phyloP scores from a whole-genome alignment of 2,888 invertebrate genomes.

The Zaprionus lineosus region DNA sequence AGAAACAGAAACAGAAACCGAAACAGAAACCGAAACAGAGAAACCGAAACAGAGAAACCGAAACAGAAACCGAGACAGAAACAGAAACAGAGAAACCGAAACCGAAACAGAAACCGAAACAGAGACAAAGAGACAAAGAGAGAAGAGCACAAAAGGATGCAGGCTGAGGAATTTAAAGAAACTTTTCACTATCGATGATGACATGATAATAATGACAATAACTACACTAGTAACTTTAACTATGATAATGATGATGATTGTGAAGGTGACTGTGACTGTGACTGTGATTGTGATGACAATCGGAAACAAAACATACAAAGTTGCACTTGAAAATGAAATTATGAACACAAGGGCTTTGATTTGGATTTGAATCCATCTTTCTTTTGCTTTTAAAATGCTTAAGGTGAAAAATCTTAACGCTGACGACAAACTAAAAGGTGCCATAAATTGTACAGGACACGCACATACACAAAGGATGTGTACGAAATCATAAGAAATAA shows the following conservation, averaged over 20 bases:
- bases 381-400: slow-evolving; percentile 58
- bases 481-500: slow-evolving; percentile 41
- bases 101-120: not conserved
- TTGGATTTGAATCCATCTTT: too few species aligned
- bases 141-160: slow-evolving; percentile 14
- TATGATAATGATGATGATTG: slow-evolving; percentile 33
- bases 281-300: slow-evolving; percentile 20
- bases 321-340: slow-evolving; percentile 16
- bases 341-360: slow-evolving; percentile 43
- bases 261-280: slow-evolving; percentile 27
- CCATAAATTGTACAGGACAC: slow-evolving; percentile 42
- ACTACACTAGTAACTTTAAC: too few species aligned
- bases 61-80: not conserved
- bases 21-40: slow-evolving; percentile 3
- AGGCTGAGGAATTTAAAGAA: slow-evolving; percentile 40
- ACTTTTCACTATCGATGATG: slow-evolving; percentile 23
- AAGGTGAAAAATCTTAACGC: slow-evolving; percentile 66
- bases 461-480: slow-evolving; percentile 41
- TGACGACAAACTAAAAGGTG: slow-evolving; percentile 78
- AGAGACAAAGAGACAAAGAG: not conserved
- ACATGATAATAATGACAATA: slow-evolving; percentile 32
- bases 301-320: slow-evolving; percentile 30
- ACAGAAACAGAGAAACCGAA: not conserved
- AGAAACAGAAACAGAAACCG: not conserved
- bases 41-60: slow-evolving; percentile 6